These are phyloP conservation scores for Nasonia vitripennis DNA, from an alignment of 1,140 invertebrate genomes.

Conservation along the genomic window DNA sequence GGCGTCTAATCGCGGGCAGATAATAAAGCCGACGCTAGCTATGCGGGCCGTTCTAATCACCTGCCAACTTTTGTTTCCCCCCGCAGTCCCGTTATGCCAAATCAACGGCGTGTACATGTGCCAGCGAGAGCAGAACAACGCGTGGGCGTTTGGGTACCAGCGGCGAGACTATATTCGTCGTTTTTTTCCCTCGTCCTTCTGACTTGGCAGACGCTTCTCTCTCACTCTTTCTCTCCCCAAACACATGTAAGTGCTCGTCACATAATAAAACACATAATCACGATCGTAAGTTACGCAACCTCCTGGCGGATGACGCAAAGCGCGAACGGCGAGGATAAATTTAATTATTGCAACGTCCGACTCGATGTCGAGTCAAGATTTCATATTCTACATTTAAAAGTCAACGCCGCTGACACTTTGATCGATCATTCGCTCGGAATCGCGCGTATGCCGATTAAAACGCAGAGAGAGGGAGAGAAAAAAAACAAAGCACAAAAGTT, in stretches of 20 bases:
- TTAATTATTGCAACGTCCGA: neutral
- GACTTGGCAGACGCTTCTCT: neutral
- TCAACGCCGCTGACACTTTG: neutral
- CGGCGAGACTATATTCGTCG: neutral
- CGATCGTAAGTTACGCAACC: neutral
- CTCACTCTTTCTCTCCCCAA: neutral
- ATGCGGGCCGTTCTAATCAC: slow-evolving; percentile 41
- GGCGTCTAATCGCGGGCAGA: slow-evolving; percentile 41
- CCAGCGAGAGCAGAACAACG: neutral
- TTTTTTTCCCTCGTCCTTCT: neutral
- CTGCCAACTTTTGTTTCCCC: slow-evolving; percentile 18
- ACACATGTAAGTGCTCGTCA: neutral
- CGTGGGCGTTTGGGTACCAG: neutral
- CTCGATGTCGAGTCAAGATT: neutral
- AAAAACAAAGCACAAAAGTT: too few relatives aligned
- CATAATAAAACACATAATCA: slow-evolving; percentile 25
- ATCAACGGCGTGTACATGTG: neutral
- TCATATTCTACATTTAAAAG: neutral
- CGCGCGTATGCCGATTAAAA: too few relatives aligned
- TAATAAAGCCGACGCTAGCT: slow-evolving; percentile 22
- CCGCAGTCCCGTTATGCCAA: slow-evolving; percentile 15
- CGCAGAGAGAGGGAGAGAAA: too few relatives aligned
- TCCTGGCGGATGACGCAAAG: neutral
- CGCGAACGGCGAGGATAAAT: neutral
- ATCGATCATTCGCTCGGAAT: too few relatives aligned